phyloP scores from a whole-genome alignment of 1,140 invertebrate species.

The Brachionus rubens region DNA sequence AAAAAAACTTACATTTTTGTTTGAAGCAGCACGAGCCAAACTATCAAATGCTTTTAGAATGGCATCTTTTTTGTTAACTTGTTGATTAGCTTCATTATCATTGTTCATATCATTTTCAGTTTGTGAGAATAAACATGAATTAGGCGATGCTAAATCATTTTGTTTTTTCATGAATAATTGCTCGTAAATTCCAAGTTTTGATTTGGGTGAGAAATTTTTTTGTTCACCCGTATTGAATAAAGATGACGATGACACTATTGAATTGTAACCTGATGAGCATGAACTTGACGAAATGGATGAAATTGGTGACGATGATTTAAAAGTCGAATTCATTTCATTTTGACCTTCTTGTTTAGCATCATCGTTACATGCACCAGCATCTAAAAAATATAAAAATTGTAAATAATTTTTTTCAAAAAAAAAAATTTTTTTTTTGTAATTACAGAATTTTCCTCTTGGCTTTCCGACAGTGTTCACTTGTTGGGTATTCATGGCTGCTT shows the following conservation, averaged over 20 bases:
- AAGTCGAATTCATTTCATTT: conserved; percentile 11
- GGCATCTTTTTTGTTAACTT: conserved; percentile 38
- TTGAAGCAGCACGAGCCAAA: conserved; percentile 33
- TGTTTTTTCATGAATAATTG: conserved; percentile 22
- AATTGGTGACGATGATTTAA: conserved; percentile 39
- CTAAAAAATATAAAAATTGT: background rate
- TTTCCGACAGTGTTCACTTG: background rate
- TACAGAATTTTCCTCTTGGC: conserved; percentile 38
- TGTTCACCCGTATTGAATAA: background rate
- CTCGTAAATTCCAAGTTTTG: conserved; percentile 19
- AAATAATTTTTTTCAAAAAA: background rate
- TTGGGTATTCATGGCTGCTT: background rate
- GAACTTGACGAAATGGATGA: conserved; percentile 32
- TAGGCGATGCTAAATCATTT: conserved; percentile 10
- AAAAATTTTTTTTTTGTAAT: background rate
- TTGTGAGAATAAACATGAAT: background rate
- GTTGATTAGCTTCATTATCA: background rate
- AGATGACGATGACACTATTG: background rate
- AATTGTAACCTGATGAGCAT: conserved; percentile 33
- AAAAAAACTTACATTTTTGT: conserved; percentile 7
- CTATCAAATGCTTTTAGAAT: conserved; percentile 43
- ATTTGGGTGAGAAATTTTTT: conserved; percentile 23
- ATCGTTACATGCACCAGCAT: background rate
- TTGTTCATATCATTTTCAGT: background rate
- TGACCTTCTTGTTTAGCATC: conserved; percentile 6